Base-by-base conservation (phyloP, 2,888 invertebrate species). In the Pyrrhia umbra region DNA sequence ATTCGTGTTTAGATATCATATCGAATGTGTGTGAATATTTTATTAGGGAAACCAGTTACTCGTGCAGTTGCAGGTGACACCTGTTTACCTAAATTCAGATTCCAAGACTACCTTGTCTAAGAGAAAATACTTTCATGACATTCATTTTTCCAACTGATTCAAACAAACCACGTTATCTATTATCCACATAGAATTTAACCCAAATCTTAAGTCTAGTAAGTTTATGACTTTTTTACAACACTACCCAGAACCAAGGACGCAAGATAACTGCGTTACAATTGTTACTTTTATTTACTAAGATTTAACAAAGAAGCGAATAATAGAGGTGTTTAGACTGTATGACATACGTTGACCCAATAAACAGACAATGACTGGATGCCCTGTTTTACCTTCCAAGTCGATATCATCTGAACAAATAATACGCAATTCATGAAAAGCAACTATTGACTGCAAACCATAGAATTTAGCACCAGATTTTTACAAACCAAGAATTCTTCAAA, bases 341-440 rank as follows among this genome's bases (percentile, higher is more conserved):
- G 62, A 67, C 57, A 62, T 67, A 61, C 50, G 21, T 23, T 80
- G 69, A 73, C 61, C 69, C 51, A 74, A 54, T 64, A 50, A 67
- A 20, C 52, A 73, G 59, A 70, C 77, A 80, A 74, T 65, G 78
- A 68, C 75, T 69, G 55, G 9, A 47, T 66, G 75, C 62, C 66
- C 77, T 74, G 47, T 63, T 60, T 65, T 70, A 70, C 64, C 62
- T 75, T 75, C n/a, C 45, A 47, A 64, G 15, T 49, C 27, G 37
- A 68, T 62, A 65, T 55, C 75, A 70, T 51, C 60, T 80, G 79
- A 61, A 61, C 60, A 68, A 77, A 80, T 56, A 80, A 45, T 4
- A 50, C 18, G n/a, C 46, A 60, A 58, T 64, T 59, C 23, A 52
- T 58, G 10, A 20, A 55, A 64, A 34, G 54, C 40, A 64, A 64